Conservation (phyloP, 53 echinoderm and acorn worm species). For the Apostichopus leukothele region DNA sequence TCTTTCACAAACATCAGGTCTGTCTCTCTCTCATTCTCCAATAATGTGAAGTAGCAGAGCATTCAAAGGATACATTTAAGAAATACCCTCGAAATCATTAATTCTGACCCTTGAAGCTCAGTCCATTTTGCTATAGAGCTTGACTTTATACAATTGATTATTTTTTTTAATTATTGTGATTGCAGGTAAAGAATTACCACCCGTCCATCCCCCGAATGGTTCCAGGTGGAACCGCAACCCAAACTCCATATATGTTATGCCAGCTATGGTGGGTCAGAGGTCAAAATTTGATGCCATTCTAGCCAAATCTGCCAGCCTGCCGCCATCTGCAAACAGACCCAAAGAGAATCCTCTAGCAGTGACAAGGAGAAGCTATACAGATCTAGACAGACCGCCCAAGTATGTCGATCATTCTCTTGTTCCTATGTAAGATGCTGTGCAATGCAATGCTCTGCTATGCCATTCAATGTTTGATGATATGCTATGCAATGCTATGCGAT, state of each 20-base stretch:
- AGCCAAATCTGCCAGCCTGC: constrained; percentile 84
- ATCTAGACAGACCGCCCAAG: constrained; percentile 55
- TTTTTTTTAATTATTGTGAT: not conserved
- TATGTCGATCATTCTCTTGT: not conserved
- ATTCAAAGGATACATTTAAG: no score
- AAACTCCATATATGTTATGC: constrained; percentile 95
- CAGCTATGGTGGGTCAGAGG: constrained; percentile 90
- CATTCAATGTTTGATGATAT: no score
- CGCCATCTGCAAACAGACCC: constrained; percentile 61
- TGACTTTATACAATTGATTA: no score
- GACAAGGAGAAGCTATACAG: constrained; percentile 75
- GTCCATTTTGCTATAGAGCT: no score
- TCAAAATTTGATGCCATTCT: constrained; percentile 94
- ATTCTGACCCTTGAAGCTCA: no score
- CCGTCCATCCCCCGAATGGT: constrained; percentile 76
- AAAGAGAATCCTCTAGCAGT: constrained; percentile 59
- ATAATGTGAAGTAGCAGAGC: no score
- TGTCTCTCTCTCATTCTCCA: no score
- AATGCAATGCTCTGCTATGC: no score
- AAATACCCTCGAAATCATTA: no score
- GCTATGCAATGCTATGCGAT: no score
- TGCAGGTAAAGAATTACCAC: constrained; percentile 72
- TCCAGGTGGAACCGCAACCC: constrained; percentile 63
- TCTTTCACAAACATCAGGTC: no score
- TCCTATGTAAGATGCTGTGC: no score